Percentiles rank a stretch among this genome's conserved stretches.
Evolutionary conservation across 2,113 vertebrate species (phyloP).

Genomic region (Sakesphorus luctuosus): DNA sequence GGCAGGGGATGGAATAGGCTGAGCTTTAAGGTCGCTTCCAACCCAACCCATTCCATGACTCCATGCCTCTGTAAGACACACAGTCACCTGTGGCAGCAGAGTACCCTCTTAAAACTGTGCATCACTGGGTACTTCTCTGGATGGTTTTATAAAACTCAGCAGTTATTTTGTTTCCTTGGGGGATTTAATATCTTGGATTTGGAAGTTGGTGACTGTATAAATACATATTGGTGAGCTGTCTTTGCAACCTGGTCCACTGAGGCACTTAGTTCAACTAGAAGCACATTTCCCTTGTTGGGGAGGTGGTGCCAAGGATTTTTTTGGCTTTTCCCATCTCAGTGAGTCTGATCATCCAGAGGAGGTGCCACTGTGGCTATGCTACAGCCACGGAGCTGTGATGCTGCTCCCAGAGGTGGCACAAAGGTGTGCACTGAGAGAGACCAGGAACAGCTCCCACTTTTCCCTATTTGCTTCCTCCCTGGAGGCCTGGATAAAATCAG

Average conservation of each 20-base stretch:
- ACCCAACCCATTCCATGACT: too few relatives aligned
- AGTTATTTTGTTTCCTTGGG: not conserved
- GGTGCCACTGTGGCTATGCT: not conserved
- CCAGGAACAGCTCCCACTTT: not conserved
- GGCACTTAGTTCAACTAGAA: not conserved
- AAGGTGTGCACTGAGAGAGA: not conserved
- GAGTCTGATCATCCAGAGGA: not conserved
- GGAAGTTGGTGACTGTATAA: not conserved
- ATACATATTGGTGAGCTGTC: not conserved
- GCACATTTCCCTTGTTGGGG: not conserved
- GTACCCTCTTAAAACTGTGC: too few relatives aligned
- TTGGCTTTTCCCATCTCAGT: not conserved
- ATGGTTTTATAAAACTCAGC: not conserved
- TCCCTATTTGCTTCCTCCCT: rapidly evolving
- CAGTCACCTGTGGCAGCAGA: too few relatives aligned
- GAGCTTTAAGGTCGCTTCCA: too few relatives aligned
- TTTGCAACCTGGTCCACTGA: not conserved
- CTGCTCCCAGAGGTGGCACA: not conserved
- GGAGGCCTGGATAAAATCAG: not conserved
- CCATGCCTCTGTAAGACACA: too few relatives aligned
- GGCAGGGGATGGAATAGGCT: too few relatives aligned
- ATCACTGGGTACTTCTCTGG: not conserved
- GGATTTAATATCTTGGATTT: not conserved
- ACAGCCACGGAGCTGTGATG: too few relatives aligned
- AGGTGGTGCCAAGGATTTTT: not conserved